Evolutionary conservation across 2,888 invertebrate species (phyloP).

Genomic region (Crematogaster levior): DNA sequence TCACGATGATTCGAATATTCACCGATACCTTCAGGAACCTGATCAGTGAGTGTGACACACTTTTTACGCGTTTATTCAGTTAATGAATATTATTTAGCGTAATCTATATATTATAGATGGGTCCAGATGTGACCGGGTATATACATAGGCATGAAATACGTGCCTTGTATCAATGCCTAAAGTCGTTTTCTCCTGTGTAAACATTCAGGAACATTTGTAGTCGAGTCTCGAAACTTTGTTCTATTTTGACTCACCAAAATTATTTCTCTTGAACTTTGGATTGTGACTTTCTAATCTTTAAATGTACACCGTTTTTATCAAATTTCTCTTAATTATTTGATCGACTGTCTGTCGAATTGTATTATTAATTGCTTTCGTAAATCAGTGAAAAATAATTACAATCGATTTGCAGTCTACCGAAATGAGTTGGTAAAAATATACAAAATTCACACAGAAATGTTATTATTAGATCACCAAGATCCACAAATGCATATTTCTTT

Average conservation of each 20-base stretch:
- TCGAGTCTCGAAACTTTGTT: background rate
- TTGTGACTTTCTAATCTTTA: background rate
- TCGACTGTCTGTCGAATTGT: background rate
- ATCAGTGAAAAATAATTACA: background rate
- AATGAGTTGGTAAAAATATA: too few relatives aligned
- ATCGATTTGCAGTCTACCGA: too few relatives aligned
- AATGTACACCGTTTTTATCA: background rate
- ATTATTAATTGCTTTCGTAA: background rate
- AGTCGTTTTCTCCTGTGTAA: background rate
- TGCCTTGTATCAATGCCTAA: background rate
- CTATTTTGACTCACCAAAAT: background rate
- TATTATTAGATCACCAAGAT: too few relatives aligned
- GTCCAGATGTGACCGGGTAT: background rate
- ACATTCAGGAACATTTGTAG: background rate
- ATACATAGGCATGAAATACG: background rate
- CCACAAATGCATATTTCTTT: too few relatives aligned
- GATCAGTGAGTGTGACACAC: constrained; percentile 81
- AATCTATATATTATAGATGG: background rate
- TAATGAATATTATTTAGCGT: background rate
- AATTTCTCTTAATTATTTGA: background rate
- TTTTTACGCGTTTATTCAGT: constrained; percentile 9
- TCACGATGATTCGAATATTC: constrained; percentile 83
- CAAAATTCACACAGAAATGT: too few relatives aligned
- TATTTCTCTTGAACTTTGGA: background rate
- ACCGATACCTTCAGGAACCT: constrained; percentile 81